Base-by-base conservation (phyloP, 2,888 invertebrate genomes). In the Meiosimyza decipiens region DNA sequence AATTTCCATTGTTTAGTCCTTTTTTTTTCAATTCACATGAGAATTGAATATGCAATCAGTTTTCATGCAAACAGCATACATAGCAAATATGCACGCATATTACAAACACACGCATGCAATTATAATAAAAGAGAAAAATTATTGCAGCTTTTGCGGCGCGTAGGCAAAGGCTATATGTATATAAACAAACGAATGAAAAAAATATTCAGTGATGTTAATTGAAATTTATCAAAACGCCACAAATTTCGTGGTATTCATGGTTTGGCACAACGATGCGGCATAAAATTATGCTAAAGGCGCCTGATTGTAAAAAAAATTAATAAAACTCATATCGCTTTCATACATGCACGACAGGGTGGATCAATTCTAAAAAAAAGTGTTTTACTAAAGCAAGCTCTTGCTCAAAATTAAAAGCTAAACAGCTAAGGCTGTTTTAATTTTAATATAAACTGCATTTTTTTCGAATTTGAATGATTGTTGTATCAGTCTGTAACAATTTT, bases 201-300 rank as follows among this genome's bases (percentile, higher is more conserved):
- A 75, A 74, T 50, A 74, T 77, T 78, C 80, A 77, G 40, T 40
- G 79, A 80, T 80, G 80, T 80, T 82, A 82, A 82, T 81, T 82
- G 82, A 82, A 79, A 79, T 78, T 78, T 77, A 78, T 78, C 80
- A 79, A 73, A 73, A 70, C 67, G 47, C 52, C 68, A 59, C 67
- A 64, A 40, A 40, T 40, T 40, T 40, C 40, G 40, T 40, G 40
- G 40, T 40, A 40, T 40, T 40, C 40, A 40, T 40, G 40, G 40
- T 40, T 7, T 40, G 6, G 40, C 40, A 40, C 40, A 40, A 40
- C 40, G 40, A 40, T 40, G 40, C 9, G 28, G 70, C 62, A 47
- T 16, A 40, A 63, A 70, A 63, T 70, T 60, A 70, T 63, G 54
- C 52, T 28, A n/a, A 40, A 15, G 52, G 40, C 60, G 59, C 2